Base-by-base conservation (phyloP, 2,888 invertebrate species). In the Hypomecis atomaria region DNA sequence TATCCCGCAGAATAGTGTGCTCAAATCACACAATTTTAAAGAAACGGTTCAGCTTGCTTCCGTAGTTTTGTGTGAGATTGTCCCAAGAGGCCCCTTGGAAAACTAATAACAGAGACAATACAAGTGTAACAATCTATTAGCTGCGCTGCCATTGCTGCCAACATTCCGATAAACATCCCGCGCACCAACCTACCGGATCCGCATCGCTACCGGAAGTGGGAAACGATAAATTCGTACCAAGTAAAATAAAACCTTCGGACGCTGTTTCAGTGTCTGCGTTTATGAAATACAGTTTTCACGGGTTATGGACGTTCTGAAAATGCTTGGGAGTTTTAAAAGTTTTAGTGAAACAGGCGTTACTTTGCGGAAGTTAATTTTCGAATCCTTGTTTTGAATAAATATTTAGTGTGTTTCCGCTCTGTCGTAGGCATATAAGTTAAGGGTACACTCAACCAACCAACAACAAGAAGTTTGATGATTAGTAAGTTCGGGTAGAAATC, bases 241-340 rank as follows among this genome's bases (percentile, higher is more conserved):
- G 87, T 86, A 86, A 87, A 87, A 87, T 87, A 87, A 87, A 87
- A 87, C 86, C 82, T 83, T 82, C 79, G 60, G 74, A 75, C 74
- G 76, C 70, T 79, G 85, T 84, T 85, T 71, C 79, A 78, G 79
- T 85, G 86, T 81, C 81, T 81, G 79, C 80, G 67, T 74, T 84
- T 86, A 86, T 87, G 86, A 87, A 83, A 77, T 82, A 87, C 79
- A 65, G 74, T 69, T 56, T 70, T 68, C 59, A 66, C 60, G 55
- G 59, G 64, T 70, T 65, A 55, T 62, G 54, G 59, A 56, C 9
- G 23, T 48, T 69, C 60, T 66, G 37, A 40, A 55, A 55, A 61
- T n/a, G 11, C 5, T 33, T 5, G 0, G 34, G 33, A 50, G 34
- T 1, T n/a, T 50, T 38, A 34, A 23, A 7, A 43, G 4, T 43